Evolutionary conservation across 2,797 vertebrate species (phyloP).

Genomic region (Catharus ustulatus): DNA sequence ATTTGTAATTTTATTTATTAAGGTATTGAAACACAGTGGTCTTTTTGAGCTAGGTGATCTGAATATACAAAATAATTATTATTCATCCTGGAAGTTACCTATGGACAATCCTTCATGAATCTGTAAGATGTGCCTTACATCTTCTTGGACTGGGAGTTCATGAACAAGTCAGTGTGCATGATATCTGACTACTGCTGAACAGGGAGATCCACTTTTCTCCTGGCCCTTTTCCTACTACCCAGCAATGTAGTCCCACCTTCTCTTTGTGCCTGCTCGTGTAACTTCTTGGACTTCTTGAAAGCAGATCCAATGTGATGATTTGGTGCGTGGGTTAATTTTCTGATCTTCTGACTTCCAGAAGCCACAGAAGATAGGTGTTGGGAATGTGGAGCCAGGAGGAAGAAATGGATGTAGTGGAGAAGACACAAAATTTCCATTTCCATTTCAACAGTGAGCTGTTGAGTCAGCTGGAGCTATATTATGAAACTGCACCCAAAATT

Average conservation of each 20-base stretch:
- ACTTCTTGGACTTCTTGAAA: background rate
- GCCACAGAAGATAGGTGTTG: background rate
- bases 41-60: background rate
- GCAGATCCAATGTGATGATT: background rate
- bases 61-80: background rate
- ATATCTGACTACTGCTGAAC: background rate
- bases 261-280: background rate
- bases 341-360: background rate
- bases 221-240: background rate
- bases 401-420: background rate
- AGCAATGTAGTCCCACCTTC: background rate
- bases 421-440: background rate
- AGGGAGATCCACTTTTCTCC: background rate
- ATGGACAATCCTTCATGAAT: background rate
- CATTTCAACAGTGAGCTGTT: background rate
- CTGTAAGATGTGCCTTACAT: background rate
- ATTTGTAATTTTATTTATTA: background rate
- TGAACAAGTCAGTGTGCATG: background rate
- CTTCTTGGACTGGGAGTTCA: background rate
- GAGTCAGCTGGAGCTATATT: background rate
- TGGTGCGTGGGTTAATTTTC: background rate
- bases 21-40: background rate
- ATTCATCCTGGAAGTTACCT: background rate
- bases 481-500: background rate
- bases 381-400: background rate